A percentile compares a stretch with the other conserved stretches of the same genome.
Evolutionary conservation across 2,797 vertebrate genomes (phyloP).

Genomic region (Pseudotriccus pelzelni): DNA sequence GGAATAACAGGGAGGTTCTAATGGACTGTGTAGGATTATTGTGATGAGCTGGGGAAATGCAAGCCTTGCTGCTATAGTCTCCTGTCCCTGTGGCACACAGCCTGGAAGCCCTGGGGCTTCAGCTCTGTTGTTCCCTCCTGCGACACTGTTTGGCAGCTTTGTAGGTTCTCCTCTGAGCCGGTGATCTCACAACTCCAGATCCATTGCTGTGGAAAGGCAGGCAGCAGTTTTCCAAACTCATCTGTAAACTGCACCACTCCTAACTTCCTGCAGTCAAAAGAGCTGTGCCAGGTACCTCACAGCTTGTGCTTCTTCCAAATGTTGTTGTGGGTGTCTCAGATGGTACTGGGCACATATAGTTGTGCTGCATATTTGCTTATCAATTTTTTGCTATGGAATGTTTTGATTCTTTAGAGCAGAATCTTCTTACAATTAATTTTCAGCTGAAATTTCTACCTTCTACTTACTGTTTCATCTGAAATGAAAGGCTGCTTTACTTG

Average conservation of each 20-base stretch:
- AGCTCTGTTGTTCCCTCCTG: background rate
- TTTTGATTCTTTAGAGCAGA: background rate
- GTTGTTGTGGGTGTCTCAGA: background rate
- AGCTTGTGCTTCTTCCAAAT: background rate
- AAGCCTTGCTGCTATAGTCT: background rate
- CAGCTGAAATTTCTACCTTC: background rate
- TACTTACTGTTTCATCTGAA: background rate
- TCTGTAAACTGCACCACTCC: background rate
- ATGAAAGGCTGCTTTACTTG: background rate
- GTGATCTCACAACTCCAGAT: background rate
- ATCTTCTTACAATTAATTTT: background rate
- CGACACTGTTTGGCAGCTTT: background rate
- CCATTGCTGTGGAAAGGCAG: background rate
- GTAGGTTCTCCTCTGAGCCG: fast-evolving
- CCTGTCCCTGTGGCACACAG: background rate
- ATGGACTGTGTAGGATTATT: background rate
- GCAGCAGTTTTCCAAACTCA: background rate
- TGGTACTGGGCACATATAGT: background rate
- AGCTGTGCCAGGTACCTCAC: background rate
- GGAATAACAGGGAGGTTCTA: background rate
- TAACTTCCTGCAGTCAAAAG: background rate
- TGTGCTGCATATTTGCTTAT: background rate
- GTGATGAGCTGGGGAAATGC: background rate
- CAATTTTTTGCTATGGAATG: background rate
- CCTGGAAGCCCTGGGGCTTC: background rate